Evolutionary conservation across 1,140 invertebrate genomes (phyloP).

Genomic region (Pseudomyrmex concolor): DNA sequence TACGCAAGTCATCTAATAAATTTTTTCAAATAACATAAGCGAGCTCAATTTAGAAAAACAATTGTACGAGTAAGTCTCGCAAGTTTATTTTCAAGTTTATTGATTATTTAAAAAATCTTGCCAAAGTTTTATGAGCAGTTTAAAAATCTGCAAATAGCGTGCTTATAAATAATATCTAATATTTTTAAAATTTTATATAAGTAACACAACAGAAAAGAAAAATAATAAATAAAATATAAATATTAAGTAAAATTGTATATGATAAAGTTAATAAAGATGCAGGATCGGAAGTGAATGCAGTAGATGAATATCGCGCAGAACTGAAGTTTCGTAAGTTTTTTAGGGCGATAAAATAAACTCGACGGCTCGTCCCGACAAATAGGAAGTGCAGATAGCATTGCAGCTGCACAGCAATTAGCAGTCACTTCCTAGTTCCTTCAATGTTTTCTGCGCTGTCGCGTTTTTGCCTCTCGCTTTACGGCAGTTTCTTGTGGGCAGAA

Average conservation of each 20-base stretch:
- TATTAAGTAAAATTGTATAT: conserved; percentile 21
- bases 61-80: neutral
- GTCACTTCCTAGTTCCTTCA: conserved; percentile 60
- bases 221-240: conserved; percentile 16
- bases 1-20: conserved; percentile 64
- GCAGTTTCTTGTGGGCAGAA: conserved; percentile 39
- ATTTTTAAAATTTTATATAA: neutral
- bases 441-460: conserved; percentile 58
- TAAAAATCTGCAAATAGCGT: neutral
- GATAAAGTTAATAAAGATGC: conserved; percentile 47
- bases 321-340: conserved; percentile 50
- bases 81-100: neutral
- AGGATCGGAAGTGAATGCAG: conserved; percentile 28
- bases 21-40: neutral
- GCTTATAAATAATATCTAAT: neutral
- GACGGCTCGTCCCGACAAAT: conserved; percentile 58
- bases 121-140: neutral
- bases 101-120: neutral
- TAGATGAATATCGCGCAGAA: conserved; percentile 48
- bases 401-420: conserved; percentile 59
- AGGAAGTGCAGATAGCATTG: conserved; percentile 60
- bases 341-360: conserved; percentile 53
- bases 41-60: neutral
- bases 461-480: conserved; percentile 52
- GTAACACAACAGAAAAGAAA: neutral